Evolutionary conservation across 2,113 vertebrate species (phyloP).

Genomic region (Trachemys scripta): DNA sequence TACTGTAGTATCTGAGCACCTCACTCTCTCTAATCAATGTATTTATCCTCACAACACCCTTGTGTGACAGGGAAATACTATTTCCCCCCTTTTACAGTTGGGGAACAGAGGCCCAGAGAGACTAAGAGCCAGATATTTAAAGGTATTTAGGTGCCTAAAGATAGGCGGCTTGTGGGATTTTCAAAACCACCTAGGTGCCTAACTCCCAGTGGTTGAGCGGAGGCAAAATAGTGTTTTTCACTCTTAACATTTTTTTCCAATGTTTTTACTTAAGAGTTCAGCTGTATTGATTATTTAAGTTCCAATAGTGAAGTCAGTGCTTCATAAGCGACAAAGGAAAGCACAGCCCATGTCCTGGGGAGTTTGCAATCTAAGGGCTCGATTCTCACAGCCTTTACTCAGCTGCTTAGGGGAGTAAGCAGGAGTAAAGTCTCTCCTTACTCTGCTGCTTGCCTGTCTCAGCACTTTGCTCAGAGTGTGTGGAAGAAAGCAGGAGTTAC

Average conservation of each 20-base stretch:
- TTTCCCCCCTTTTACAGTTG: neutral
- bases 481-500: neutral
- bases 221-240: neutral
- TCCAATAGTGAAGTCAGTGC: neutral
- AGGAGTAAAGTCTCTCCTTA: neutral
- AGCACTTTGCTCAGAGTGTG: neutral
- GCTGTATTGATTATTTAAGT: neutral
- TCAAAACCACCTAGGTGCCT: neutral
- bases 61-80: neutral
- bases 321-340: neutral
- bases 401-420: neutral
- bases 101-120: neutral
- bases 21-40: constrained; percentile 38
- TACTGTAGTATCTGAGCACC: constrained; percentile 48
- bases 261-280: neutral
- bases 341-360: neutral
- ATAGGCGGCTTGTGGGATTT: neutral
- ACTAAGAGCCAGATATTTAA: neutral
- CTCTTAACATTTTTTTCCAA: neutral
- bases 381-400: neutral
- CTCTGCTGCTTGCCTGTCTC: neutral
- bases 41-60: constrained; percentile 42
- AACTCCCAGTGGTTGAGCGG: neutral
- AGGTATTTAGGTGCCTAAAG: neutral
- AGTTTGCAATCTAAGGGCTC: neutral